These are phyloP conservation scores for Rutpela maculata DNA, from an alignment of 2,888 invertebrate genomes.

Conservation along the genomic window DNA sequence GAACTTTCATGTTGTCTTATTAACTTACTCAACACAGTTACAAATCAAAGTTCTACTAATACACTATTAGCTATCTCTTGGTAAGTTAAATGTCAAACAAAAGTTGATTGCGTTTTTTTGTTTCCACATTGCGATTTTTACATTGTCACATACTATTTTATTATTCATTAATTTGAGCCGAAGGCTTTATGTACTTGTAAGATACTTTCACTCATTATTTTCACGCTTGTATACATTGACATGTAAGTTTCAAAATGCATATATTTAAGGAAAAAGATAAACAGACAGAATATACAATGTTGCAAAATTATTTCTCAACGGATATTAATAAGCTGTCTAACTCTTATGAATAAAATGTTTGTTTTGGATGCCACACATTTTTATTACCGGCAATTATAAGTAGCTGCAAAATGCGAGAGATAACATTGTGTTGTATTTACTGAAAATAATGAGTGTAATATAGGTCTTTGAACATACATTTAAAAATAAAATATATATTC, in stretches of 20 bases:
- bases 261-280: background rate
- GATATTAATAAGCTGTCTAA: background rate
- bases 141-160: conserved; percentile 7
- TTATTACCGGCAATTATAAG: too few species aligned
- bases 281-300: background rate
- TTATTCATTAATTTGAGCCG: conserved; percentile 2
- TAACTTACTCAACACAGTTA: background rate
- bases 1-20: background rate
- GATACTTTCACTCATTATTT: background rate
- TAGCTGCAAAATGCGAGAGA: too few species aligned
- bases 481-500: too few species aligned
- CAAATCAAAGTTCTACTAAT: background rate
- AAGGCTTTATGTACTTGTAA: background rate
- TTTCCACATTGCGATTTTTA: background rate
- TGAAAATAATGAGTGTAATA: too few species aligned
- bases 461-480: too few species aligned
- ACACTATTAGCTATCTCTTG: background rate
- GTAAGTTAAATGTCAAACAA: background rate
- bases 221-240: conserved; percentile 6
- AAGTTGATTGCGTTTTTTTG: background rate
- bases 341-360: too few species aligned
- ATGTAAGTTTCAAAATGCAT: conserved; percentile 1
- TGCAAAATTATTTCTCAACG: background rate
- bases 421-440: too few species aligned
- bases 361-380: too few species aligned